Evolutionary conservation across 2,113 vertebrate species (phyloP), one percentile per base, ranked within the genome.

Genomic region (Coptodon bakossiorum): DNA sequence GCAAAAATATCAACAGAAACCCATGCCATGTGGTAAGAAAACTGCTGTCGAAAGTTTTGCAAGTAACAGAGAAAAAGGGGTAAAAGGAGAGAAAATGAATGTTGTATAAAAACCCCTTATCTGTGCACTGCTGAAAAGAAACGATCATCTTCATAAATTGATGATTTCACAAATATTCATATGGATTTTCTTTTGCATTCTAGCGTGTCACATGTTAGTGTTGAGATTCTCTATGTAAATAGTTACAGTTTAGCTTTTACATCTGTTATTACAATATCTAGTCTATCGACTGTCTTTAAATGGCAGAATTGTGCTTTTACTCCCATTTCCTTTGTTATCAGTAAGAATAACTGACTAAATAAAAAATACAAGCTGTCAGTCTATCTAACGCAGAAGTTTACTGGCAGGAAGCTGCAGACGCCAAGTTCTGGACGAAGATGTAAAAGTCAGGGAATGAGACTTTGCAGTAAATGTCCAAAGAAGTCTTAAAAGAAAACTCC

Each of bases 261-360:
- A 96, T 97, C 97, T 96, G 96, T 97, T 97, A 97, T 96, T 96
- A 96, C 90, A 95, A 94, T 93, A 97, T 97, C 97, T 89, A 91
- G 89, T 92, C 90, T 97, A 97, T 95, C 96, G 97, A 97, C 96
- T 95, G 97, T 97, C 97, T 96, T 97, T 97, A 97, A 98, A 97
- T 97, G 98, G 98, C 97, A 97, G 97, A 96, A 97, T 99, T 99
- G 98, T 99, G 98, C 98, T 99, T 99, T 98, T 97, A 97, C 97
- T 98, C 97, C 97, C 97, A 96, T 93, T 92, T 97, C 97, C 97
- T 97, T 97, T 97, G 97, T 97, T 97, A 97, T 97, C 97, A 96
- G 97, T 97, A 96, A 97, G 97, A 95, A 96, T 96, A 97, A 97
- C 89, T 96, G 97, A 97, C 96, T 96, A 96, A 96, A 97, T 86